phyloP scores from a whole-genome alignment of 2,113 vertebrate species.

The Nyctereutes procyonoides region DNA sequence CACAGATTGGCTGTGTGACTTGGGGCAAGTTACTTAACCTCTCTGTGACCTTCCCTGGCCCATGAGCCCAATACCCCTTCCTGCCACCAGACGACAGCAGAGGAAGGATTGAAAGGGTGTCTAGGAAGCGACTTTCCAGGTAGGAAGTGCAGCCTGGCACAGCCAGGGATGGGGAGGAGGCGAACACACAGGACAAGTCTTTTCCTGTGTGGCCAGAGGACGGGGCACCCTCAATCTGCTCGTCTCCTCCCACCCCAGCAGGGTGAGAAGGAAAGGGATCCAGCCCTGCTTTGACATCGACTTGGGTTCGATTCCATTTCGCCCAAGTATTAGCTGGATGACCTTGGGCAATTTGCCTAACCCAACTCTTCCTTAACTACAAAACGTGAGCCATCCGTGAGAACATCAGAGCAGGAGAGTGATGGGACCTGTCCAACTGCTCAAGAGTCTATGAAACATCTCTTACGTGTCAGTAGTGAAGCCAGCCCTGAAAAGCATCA shows the following conservation, averaged over 20 bases:
- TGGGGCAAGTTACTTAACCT: neutral
- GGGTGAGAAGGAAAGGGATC: neutral
- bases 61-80: neutral
- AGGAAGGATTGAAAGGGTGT: neutral
- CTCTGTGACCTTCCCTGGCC: neutral
- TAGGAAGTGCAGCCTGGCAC: neutral
- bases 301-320: neutral
- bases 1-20: neutral
- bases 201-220: neutral
- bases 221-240: neutral
- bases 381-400: neutral
- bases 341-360: neutral
- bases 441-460: neutral
- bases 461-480: neutral
- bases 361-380: neutral
- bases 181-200: neutral
- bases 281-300: neutral
- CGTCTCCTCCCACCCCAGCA: neutral
- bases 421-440: neutral
- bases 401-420: neutral
- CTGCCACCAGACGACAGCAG: neutral
- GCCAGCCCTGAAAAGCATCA: neutral
- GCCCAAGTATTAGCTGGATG: neutral
- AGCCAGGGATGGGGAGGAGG: neutral
- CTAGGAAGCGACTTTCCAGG: neutral